Evolutionary conservation across 2,797 vertebrate species (phyloP), one percentile per base, ranked within the genome.

Genomic region (Dallia pectoralis): DNA sequence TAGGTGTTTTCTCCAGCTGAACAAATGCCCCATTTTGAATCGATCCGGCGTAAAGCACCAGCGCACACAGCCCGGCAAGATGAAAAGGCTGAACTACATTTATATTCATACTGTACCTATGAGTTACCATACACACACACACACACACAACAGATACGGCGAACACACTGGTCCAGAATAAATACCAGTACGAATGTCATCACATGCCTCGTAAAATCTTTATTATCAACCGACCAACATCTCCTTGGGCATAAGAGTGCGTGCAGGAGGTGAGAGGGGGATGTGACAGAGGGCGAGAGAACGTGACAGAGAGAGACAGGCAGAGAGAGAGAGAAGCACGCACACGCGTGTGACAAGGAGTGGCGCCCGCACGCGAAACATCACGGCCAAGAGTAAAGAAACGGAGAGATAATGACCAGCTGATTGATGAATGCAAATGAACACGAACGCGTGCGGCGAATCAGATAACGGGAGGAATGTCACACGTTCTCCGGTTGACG

Each of bases 361-460:
- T 76, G 19, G 66, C 68, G n/a, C 12, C n/a, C n/a, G 25, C 1
- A 47, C 36, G 69, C 0, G 8, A 72, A 70, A 70, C 59, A 49
- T 25, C 56, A 44, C 56, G 69, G 67, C 62, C 14, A 22, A 67
- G 59, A 67, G 67, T 36, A 0, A 62, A 48, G 79, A 76, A 77
- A 81, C 86, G 90, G 90, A 86, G 61, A 56, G 79, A 76, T 78
- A 81, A 87, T 90, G 90, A 86, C 89, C 87, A 89, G 89, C 81
- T 89, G 89, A 93, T 90, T 89, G 89, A 90, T 88, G 85, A 90
- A 88, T 89, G 86, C 82, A 90, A 89, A 92, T 89, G 82, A 90
- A 89, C 89, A 91, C 79, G 83, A 86, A 89, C 86, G 85, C 80
- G 86, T 73, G 81, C 85, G 87, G 84, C 86, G 87, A 84, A 88